Conservation (phyloP, 1,140 invertebrate species). For the Vollenhovia emeryi region DNA sequence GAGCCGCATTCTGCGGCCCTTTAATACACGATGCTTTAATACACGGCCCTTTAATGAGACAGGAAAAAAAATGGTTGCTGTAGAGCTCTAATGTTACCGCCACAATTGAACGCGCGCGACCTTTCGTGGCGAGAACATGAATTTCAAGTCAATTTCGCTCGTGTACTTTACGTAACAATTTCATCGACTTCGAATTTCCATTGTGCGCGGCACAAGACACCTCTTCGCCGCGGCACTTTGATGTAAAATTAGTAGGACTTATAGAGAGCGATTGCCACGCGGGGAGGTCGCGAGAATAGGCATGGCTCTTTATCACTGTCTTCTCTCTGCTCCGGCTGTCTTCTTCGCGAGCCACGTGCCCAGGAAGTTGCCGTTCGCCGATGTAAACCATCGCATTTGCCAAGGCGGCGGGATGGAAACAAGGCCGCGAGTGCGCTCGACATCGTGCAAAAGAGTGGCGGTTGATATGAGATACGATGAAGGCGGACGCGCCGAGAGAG, state of each 20-base stretch:
- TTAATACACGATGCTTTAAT: not conserved
- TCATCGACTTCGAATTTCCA: not conserved
- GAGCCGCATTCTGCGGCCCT: not conserved
- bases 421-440: conserved; percentile 43
- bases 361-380: conserved; percentile 46
- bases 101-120: not conserved
- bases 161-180: not conserved
- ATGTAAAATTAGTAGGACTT: not conserved
- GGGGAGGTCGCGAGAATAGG: conserved; percentile 25
- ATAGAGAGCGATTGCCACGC: not conserved
- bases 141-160: not conserved
- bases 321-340: conserved; percentile 41
- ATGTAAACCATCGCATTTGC: conserved; percentile 55
- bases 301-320: conserved; percentile 65
- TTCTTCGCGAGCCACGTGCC: conserved; percentile 69
- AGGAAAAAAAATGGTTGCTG: not conserved
- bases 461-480: conserved; percentile 46
- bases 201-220: not conserved
- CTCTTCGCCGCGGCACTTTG: too few species aligned
- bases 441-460: conserved; percentile 18
- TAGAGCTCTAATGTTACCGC: not conserved
- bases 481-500: conserved; percentile 5
- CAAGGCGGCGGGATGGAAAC: conserved; percentile 49
- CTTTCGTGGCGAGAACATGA: not conserved
- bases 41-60: not conserved